These are phyloP conservation scores for Timema podura DNA, from an alignment of 2,888 invertebrate species.

Conservation along the genomic window DNA sequence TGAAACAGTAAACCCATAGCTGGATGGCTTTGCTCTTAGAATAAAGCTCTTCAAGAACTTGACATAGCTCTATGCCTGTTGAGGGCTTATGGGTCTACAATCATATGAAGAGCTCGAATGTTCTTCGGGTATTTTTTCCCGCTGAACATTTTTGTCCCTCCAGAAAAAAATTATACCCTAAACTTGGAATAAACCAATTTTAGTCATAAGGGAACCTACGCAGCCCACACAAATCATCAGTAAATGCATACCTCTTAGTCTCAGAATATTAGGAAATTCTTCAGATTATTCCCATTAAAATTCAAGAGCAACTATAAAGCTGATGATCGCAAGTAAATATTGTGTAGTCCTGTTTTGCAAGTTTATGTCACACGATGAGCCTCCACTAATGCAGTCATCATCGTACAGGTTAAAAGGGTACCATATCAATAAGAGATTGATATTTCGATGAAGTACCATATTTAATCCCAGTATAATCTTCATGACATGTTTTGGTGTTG, in stretches of 20 bases:
- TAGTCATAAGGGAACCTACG: background rate
- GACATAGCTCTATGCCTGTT: background rate
- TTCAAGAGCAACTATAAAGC: too few relatives aligned
- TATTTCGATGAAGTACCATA: background rate
- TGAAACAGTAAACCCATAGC: background rate
- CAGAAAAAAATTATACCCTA: background rate
- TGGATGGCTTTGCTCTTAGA: slow-evolving; percentile 1
- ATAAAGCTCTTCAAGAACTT: background rate
- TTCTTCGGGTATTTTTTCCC: background rate
- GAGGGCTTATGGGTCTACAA: background rate
- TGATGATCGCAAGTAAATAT: background rate
- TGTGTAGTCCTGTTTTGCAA: background rate
- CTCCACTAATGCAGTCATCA: background rate
- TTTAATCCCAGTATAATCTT: background rate
- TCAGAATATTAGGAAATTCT: background rate
- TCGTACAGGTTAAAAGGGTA: background rate
- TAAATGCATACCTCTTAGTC: background rate
- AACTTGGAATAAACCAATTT: background rate
- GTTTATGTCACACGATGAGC: background rate
- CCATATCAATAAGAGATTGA: slow-evolving; percentile 1
- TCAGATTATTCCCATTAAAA: background rate
- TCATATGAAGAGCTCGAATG: background rate
- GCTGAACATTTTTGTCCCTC: background rate
- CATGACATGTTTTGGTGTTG: background rate
- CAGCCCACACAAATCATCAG: background rate